Percentiles rank a stretch among this genome's conserved stretches.
These are phyloP conservation scores for Thaumatotibia leucotreta DNA, from an alignment of 1,140 invertebrate species.

Conservation along the genomic window DNA sequence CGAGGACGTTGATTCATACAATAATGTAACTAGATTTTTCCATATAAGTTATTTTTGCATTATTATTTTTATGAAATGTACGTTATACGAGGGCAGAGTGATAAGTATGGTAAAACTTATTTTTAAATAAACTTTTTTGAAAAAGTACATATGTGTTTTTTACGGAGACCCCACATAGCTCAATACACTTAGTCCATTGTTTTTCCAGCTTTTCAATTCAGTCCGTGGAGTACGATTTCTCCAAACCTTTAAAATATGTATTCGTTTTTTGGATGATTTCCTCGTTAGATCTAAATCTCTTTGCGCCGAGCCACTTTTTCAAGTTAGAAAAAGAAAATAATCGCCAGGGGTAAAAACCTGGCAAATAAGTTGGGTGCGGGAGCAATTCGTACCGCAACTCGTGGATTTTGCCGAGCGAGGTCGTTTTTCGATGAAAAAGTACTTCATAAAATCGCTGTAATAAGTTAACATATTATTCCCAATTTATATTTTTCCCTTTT, in stretches of 20 bases:
- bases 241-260: conserved; percentile 18
- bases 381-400: background rate
- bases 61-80: too few relatives aligned
- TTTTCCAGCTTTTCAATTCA: too few relatives aligned
- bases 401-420: background rate
- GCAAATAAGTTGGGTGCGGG: background rate
- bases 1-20: too few relatives aligned
- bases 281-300: conserved; percentile 21
- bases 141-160: too few relatives aligned
- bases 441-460: conserved; percentile 14
- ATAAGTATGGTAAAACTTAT: too few relatives aligned
- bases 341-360: conserved; percentile 16
- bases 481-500: conserved; percentile 16
- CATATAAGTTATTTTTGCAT: too few relatives aligned
- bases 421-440: background rate
- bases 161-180: too few relatives aligned
- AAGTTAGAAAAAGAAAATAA: conserved; percentile 21
- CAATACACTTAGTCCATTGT: background rate
- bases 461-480: conserved; percentile 25
- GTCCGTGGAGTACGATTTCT: too few relatives aligned
- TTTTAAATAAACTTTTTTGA: too few relatives aligned
- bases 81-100: too few relatives aligned
- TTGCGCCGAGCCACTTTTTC: conserved; percentile 22
- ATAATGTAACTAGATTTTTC: too few relatives aligned
- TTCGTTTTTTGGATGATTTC: conserved; percentile 19